Conservation (phyloP, 2,113 vertebrate genomes). For the Sterrhoptilus dennistouni region DNA sequence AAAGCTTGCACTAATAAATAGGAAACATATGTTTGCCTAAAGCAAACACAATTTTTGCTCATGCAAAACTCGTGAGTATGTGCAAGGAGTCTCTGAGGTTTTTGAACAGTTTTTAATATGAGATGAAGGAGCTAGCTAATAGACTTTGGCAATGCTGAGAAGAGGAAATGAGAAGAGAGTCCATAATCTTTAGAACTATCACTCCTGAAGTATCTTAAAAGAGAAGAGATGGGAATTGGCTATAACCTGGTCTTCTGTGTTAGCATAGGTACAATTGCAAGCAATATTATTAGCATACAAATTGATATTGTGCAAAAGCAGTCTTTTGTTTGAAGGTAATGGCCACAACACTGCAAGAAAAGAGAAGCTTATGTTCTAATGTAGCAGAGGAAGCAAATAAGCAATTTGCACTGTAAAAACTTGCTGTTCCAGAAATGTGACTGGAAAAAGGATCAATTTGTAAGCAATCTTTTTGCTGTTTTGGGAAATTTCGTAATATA, state of each 20-base stretch:
- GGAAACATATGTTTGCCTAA: neutral
- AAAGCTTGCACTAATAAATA: neutral
- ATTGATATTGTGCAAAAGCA: slow-evolving; percentile 28
- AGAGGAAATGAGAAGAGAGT: slow-evolving; percentile 2
- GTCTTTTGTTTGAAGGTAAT: neutral
- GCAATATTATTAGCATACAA: slow-evolving; percentile 50
- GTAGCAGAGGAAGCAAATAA: neutral
- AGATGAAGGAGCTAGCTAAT: neutral
- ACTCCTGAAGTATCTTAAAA: neutral
- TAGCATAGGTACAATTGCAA: neutral
- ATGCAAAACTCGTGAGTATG: neutral
- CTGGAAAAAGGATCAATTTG: neutral
- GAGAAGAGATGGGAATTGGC: neutral
- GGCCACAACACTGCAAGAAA: neutral
- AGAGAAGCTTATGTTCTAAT: neutral
- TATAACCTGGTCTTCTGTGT: neutral
- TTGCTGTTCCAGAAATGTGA: neutral
- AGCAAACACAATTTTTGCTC: neutral
- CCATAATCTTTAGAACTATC: slow-evolving; percentile 3
- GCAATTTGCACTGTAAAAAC: neutral
- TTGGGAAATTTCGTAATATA: neutral
- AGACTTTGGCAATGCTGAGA: neutral
- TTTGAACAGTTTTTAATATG: neutral
- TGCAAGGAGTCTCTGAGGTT: neutral
- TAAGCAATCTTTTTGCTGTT: neutral